Base-by-base conservation (phyloP, 2,888 invertebrate genomes). In the Andrena praecox region DNA sequence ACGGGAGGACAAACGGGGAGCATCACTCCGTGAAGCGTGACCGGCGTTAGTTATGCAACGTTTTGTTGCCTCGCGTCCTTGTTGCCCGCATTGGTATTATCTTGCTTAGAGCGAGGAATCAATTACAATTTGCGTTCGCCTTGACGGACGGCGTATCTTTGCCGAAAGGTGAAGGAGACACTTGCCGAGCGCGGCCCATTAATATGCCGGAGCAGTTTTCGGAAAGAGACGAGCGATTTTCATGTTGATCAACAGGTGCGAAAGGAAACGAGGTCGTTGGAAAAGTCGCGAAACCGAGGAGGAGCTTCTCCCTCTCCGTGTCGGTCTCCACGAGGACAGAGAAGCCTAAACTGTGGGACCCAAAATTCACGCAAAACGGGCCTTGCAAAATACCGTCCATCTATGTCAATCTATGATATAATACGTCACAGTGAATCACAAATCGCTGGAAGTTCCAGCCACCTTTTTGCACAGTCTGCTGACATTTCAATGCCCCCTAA, bases 21-120 rank as follows among this genome's bases (percentile, higher is more conserved):
- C 87, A 89, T 90, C 88, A 87, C 79, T 91, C 90, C 86, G 84
- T 89, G 90, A 89, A 93, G 93, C 93, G 93, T 93, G 91, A 93
- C 93, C 91, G 89, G 89, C 83, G 86, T 91, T 91, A 89, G 91
- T 94, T 94, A 93, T 93, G 93, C 93, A 93, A 93, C 91, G 88
- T 91, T 91, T 92, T 87, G 91, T 91, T 92, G 90, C 90, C 85
- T 86, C 86, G 87, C 88, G 92, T 89, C 93, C 93, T 93, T 92
- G 92, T 89, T 90, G 86, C 86, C 88, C 88, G 91, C 87, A 89
- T 87, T 89, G 89, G 89, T 91, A 91, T 92, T 93, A 91, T 90
- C 89, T 90, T 86, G 89, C 89, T 88, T 83, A 80, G 89, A 89
- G 86, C 87, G 84, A 89, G 87, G 88, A 91, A 90, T 92, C 91